phyloP scores from a whole-genome alignment of 2,113 vertebrate genomes.

The Triplophysa rosa region DNA sequence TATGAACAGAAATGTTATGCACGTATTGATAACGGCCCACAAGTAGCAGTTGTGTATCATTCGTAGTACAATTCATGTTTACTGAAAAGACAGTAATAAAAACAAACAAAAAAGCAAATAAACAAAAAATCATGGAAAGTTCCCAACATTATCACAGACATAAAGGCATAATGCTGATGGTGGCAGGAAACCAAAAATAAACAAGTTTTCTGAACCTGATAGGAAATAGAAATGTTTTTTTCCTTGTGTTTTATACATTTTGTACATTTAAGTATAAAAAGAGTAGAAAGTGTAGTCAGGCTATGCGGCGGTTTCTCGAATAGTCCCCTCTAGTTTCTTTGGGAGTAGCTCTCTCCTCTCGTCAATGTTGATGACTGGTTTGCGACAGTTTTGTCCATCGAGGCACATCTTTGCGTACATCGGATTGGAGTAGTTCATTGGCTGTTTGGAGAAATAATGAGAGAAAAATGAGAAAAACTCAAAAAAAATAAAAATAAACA shows the following conservation, averaged over 20 bases:
- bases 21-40: conserved; percentile 72
- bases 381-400: conserved; percentile 95
- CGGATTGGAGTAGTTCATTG: conserved; percentile 98
- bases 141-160: conserved; percentile 83
- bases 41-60: conserved; percentile 90
- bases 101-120: conserved; percentile 75
- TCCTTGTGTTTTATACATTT: conserved; percentile 75
- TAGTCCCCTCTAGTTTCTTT: conserved; percentile 99
- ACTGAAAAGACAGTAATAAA: conserved; percentile 65
- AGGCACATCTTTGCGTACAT: conserved; percentile 97
- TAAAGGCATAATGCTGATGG: conserved; percentile 90
- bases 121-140: conserved; percentile 74
- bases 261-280: conserved; percentile 96
- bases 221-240: conserved; percentile 90
- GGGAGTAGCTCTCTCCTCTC: conserved; percentile 99
- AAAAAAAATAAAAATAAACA: no score
- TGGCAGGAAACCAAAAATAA: conserved; percentile 71
- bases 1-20: conserved; percentile 27
- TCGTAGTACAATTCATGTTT: conserved; percentile 78
- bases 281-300: conserved; percentile 87
- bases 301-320: conserved; percentile 99
- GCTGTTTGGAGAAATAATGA: conserved; percentile 71
- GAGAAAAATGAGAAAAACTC: conserved; percentile 36
- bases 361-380: conserved; percentile 94
- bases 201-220: conserved; percentile 85